Percentiles rank a stretch among this genome's conserved stretches.
These are phyloP conservation scores for Sebastes vulpes DNA, from an alignment of 2,797 vertebrate species.

Conservation along the genomic window DNA sequence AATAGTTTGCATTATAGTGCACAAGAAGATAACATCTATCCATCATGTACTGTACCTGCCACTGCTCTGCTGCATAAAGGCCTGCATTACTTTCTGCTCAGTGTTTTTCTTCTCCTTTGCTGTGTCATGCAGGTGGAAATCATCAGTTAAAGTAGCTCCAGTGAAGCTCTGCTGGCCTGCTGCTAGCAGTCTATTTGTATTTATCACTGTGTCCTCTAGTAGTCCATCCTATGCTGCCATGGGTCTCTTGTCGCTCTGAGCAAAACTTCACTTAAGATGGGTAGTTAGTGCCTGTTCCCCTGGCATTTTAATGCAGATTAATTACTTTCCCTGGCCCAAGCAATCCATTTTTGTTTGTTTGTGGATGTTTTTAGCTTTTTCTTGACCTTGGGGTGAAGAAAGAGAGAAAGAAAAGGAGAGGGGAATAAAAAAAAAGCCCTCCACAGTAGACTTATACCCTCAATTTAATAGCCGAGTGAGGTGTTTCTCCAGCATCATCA, in stretches of 20 bases:
- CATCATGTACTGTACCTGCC: not conserved
- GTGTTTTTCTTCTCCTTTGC: not conserved
- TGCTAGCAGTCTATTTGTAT: conserved; percentile 45
- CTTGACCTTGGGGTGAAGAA: conserved; percentile 91
- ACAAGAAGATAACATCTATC: not conserved
- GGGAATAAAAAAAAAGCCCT: conserved; percentile 60
- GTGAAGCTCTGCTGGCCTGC: conserved; percentile 8
- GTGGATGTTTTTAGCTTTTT: conserved; percentile 89
- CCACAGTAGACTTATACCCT: conserved; percentile 94
- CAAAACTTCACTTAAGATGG: conserved; percentile 67
- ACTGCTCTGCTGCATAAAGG: not conserved
- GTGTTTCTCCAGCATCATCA: conserved; percentile 99
- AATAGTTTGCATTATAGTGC: not conserved
- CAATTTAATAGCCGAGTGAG: conserved; percentile 98
- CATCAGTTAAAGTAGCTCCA: not conserved
- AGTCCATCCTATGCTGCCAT: conserved; percentile 52
- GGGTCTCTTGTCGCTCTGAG: conserved; percentile 65
- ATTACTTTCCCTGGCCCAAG: conserved; percentile 86
- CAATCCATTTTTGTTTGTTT: conserved; percentile 90
- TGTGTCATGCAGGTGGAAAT: not conserved
- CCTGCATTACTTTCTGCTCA: not conserved
- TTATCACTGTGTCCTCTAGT: conserved; percentile 58
- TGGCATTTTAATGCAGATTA: conserved; percentile 89
- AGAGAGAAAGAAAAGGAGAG: conserved; percentile 59
- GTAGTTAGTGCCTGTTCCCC: conserved; percentile 71